Evolutionary conservation across 2,888 invertebrate species (phyloP).

Genomic region (Lasioglossum marginatum): DNA sequence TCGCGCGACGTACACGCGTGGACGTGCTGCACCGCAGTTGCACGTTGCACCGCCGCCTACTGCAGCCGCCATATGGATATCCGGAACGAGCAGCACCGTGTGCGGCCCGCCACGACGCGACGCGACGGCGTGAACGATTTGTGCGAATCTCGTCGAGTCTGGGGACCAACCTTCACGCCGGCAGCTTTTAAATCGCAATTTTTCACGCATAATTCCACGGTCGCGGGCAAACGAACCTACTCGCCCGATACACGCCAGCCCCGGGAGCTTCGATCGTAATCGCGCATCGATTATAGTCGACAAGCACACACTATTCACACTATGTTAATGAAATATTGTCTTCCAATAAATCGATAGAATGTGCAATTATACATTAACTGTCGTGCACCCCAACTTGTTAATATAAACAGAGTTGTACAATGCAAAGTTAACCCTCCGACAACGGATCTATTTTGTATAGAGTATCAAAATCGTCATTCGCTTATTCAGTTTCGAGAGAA

Average conservation of each 20-base stretch:
- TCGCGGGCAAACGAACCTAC: conserved; percentile 53
- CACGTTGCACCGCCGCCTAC: conserved; percentile 60
- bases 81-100: conserved; percentile 53
- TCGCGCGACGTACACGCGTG: conserved; percentile 60
- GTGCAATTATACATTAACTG: too few species aligned
- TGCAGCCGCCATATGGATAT: conserved; percentile 42
- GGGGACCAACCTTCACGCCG: conserved; percentile 35
- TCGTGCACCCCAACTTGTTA: too few species aligned
- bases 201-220: conserved; percentile 70
- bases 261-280: neutral
- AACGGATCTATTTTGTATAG: neutral
- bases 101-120: conserved; percentile 51
- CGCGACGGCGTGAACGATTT: conserved; percentile 37
- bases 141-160: conserved; percentile 46
- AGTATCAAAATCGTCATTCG: too few species aligned
- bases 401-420: too few species aligned
- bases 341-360: too few species aligned
- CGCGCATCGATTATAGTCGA: neutral
- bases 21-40: conserved; percentile 42
- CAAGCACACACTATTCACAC: neutral
- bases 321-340: too few species aligned
- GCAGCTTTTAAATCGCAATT: conserved; percentile 76
- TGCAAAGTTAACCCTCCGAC: neutral
- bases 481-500: too few species aligned
- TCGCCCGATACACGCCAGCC: neutral